These are phyloP conservation scores for Neopelma chrysocephalum DNA, from an alignment of 2,797 vertebrate species.

Conservation along the genomic window DNA sequence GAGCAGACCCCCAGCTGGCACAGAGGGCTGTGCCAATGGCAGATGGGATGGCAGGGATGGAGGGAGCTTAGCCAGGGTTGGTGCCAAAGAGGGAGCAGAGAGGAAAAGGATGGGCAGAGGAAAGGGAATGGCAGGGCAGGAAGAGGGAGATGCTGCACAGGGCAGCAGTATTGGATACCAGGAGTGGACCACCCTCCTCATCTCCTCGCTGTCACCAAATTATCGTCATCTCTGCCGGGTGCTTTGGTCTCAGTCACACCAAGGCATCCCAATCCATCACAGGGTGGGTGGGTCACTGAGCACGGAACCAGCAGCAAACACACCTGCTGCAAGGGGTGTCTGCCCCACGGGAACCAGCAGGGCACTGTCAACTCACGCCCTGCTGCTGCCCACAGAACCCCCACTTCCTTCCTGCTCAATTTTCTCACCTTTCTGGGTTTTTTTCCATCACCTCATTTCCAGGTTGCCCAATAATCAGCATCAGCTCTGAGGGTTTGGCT, in stretches of 20 bases:
- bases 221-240: not conserved
- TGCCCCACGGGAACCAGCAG: not conserved
- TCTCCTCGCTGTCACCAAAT: not conserved
- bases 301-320: not conserved
- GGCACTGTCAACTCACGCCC: not conserved
- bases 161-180: not conserved
- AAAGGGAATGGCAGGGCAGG: not conserved
- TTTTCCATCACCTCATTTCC: not conserved
- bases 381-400: not conserved
- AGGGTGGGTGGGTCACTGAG: not conserved
- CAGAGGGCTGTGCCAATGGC: not conserved
- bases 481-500: not conserved
- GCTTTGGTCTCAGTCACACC: not conserved
- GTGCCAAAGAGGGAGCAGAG: not conserved
- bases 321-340: accelerated
- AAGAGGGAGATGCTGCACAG: not conserved
- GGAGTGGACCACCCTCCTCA: accelerated
- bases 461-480: not conserved
- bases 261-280: not conserved
- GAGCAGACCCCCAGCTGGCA: not conserved
- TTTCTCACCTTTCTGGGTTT: not conserved
- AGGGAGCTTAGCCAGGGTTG: not conserved
- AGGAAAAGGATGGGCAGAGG: not conserved
- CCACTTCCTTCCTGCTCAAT: not conserved
- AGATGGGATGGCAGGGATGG: not conserved